These are phyloP conservation scores for Conopomorpha cramerella DNA, from an alignment of 1,140 invertebrate genomes.

Conservation along the genomic window DNA sequence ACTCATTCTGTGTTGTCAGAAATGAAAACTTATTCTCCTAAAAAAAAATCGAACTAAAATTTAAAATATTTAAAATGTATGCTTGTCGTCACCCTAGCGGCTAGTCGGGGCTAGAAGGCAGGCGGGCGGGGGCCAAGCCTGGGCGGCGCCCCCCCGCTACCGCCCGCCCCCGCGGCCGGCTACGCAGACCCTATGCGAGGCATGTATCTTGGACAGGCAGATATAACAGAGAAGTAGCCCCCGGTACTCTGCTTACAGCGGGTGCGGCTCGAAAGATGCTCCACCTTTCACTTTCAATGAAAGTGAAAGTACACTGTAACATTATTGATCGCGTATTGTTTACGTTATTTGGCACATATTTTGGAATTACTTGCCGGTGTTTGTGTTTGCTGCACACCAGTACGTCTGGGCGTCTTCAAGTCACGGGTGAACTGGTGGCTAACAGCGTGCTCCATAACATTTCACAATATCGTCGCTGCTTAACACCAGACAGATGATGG, in stretches of 20 bases:
- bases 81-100: slow-evolving; percentile 54
- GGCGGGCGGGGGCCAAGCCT: slow-evolving; percentile 23
- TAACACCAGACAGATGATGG: no score
- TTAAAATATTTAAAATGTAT: slow-evolving; percentile 52
- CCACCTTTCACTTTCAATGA: no score
- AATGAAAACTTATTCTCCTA: slow-evolving; percentile 2
- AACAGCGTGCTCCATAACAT: not conserved
- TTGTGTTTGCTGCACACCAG: not conserved
- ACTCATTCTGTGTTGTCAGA: no score
- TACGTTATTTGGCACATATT: slow-evolving; percentile 4
- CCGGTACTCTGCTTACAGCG: slow-evolving; percentile 41
- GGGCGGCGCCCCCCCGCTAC: slow-evolving; percentile 8
- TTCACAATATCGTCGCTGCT: not conserved
- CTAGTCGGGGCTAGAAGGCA: slow-evolving; percentile 44
- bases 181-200: slow-evolving; percentile 57
- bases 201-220: slow-evolving; percentile 58
- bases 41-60: slow-evolving; percentile 15
- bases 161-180: slow-evolving; percentile 35
- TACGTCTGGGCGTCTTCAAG: not conserved
- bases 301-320: no score
- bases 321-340: no score
- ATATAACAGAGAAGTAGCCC: slow-evolving; percentile 59
- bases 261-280: slow-evolving; percentile 15
- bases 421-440: not conserved
- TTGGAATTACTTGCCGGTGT: not conserved